phyloP scores from a whole-genome alignment of 2,797 vertebrate genomes.

The Aratinga solstitialis region DNA sequence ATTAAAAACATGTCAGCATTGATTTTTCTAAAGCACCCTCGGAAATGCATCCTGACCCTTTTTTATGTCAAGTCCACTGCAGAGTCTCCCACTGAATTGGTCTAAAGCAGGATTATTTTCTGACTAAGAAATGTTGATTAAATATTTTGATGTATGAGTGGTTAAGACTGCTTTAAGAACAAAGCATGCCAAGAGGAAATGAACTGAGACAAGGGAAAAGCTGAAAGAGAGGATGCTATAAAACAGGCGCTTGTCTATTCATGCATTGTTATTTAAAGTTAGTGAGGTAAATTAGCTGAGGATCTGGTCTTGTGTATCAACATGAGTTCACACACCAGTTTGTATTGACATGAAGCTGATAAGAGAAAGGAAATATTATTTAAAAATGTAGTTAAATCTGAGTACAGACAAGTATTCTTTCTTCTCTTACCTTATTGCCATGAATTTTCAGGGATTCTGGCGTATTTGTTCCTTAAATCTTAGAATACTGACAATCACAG shows the following conservation, averaged over 20 bases:
- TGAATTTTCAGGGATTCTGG: neutral
- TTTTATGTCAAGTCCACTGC: neutral
- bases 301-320: neutral
- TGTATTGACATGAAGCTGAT: neutral
- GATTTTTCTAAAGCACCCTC: conserved; percentile 53
- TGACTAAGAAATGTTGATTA: conserved; percentile 47
- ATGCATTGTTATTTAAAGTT: conserved; percentile 43
- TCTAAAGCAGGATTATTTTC: conserved; percentile 45
- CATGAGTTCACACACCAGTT: neutral
- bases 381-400: neutral
- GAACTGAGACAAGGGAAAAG: conserved; percentile 44
- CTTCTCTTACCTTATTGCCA: neutral
- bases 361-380: neutral
- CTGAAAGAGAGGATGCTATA: conserved; percentile 56
- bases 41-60: conserved; percentile 50
- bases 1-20: conserved; percentile 57
- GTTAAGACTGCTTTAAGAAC: conserved; percentile 55
- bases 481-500: neutral
- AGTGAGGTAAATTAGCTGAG: conserved; percentile 12
- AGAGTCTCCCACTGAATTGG: conserved; percentile 4
- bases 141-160: conserved; percentile 66
- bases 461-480: neutral
- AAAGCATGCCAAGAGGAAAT: conserved; percentile 56
- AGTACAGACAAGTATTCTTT: neutral
- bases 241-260: conserved; percentile 44